Conservation (phyloP, 2,888 invertebrate species). For the Dastarcus helophoroides region DNA sequence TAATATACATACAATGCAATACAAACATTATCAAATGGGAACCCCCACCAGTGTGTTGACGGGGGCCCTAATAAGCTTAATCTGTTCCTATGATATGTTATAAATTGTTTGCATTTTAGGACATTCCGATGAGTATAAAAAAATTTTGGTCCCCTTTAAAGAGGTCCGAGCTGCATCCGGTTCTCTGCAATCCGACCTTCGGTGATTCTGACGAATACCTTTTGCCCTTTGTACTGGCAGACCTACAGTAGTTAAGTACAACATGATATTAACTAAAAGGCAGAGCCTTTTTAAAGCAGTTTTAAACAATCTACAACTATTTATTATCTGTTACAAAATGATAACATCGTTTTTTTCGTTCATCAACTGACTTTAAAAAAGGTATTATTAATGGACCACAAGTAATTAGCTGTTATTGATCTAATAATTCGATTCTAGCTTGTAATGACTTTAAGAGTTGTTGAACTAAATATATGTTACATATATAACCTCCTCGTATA, state of each 20-base stretch:
- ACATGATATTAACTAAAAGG: conserved; percentile 5
- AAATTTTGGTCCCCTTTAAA: conserved; percentile 45
- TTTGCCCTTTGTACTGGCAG: conserved; percentile 44
- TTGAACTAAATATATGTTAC: conserved; percentile 9
- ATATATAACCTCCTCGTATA: neutral
- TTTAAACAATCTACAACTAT: too few species aligned
- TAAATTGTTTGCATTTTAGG: too few species aligned
- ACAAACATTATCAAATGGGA: too few species aligned
- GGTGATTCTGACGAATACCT: conserved; percentile 48
- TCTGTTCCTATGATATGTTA: too few species aligned
- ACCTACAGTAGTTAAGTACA: conserved; percentile 38
- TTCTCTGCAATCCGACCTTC: conserved; percentile 40
- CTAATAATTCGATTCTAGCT: conserved; percentile 1
- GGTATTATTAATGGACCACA: conserved; percentile 1
- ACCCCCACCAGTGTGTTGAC: too few species aligned
- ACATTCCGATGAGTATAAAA: conserved; percentile 44
- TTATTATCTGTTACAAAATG: too few species aligned
- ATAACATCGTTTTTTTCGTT: conserved; percentile 9
- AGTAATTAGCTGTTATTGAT: conserved; percentile 2
- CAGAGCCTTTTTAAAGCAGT: conserved; percentile 7
- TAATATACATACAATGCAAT: too few species aligned
- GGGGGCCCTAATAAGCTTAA: too few species aligned
- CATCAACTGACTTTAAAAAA: conserved; percentile 5
- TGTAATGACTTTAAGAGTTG: conserved; percentile 4
- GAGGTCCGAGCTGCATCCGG: conserved; percentile 42